A percentile compares a stretch with the other conserved stretches of the same genome.
Evolutionary conservation across 2,888 invertebrate genomes (phyloP).

Genomic region (Ectemnius cavifrons): DNA sequence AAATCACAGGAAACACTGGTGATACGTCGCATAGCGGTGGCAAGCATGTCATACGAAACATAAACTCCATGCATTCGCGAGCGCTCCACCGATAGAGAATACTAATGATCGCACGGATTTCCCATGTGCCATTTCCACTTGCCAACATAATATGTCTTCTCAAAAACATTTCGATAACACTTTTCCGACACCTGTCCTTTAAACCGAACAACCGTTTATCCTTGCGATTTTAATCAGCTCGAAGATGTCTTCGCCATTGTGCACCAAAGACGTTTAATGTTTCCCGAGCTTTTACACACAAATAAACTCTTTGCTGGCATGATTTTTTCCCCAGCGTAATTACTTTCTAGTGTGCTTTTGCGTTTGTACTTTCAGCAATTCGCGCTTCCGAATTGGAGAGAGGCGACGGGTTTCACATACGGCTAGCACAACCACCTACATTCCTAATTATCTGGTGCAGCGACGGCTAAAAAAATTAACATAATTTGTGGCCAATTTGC

Average conservation of each 20-base stretch:
- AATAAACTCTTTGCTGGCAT: too few species aligned
- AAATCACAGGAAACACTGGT: constrained; percentile 53
- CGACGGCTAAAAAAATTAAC: not conserved
- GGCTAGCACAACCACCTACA: too few species aligned
- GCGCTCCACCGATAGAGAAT: constrained; percentile 55
- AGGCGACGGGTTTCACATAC: too few species aligned
- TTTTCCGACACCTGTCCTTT: too few species aligned
- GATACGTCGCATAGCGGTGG: constrained; percentile 50
- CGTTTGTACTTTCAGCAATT: not conserved
- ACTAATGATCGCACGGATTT: constrained; percentile 55
- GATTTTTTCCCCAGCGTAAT: too few species aligned
- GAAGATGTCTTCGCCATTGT: too few species aligned
- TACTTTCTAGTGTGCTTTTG: not conserved
- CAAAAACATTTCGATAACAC: constrained; percentile 12
- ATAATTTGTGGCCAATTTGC: constrained; percentile 2
- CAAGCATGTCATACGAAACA: constrained; percentile 50
- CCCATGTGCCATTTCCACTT: constrained; percentile 36
- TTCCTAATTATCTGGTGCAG: too few species aligned
- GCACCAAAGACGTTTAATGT: too few species aligned
- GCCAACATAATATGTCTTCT: constrained; percentile 4
- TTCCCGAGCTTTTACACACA: too few species aligned
- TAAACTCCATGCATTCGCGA: constrained; percentile 56
- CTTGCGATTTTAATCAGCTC: too few species aligned
- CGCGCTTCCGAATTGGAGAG: too few species aligned
- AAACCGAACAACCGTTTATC: too few species aligned